Evolutionary conservation across 2,113 vertebrate genomes (phyloP), one percentile per base, ranked within the genome.

Genomic region (Natator depressus): DNA sequence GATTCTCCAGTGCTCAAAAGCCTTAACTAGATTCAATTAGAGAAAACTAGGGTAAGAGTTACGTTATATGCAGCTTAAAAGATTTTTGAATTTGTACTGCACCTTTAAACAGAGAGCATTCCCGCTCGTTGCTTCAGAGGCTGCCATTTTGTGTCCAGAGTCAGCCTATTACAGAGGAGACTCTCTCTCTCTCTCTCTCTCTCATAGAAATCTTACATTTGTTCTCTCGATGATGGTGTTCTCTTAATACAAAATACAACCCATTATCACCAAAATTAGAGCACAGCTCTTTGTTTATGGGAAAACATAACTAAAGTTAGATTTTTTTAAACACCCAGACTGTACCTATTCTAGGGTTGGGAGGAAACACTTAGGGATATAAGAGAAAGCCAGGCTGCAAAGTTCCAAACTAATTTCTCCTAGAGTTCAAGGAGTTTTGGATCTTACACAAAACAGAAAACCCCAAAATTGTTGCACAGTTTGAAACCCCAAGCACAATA

Each of bases 361-460:
- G 42, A 69, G 6, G 1, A 78, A 80, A n/a, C 8, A 7, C 49
- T 62, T 72, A 25, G 11, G 76, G 62, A 76, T 55, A 0, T 50
- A 17, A 84, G 13, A 91, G 81, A 83, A 92, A 1, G 38, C n/a
- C 65, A 47, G 50, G 79, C 4, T 22, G 17, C 49, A 79, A 89
- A 93, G 65, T 47, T 93, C 49, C 29, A 31, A n/a, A 72, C n/a
- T 22, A 24, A 38, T 80, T 85, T 29, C 10, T 1, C 69, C 69
- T 24, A 27, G 42, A 29, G 75, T 47, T 78, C 25, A 2, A 12
- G 12, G 3, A 93, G 29, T 80, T 90, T 25, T 89, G 89, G 42
- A 62, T 79, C 42, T 91, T 79, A 78, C 46, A 49, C 4, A 88
- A 46, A 90, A 14, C 89, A 90, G 80, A 11, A 90, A 87, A 51